Base-by-base conservation (phyloP, 2,888 invertebrate genomes). In the Calliopum simillimum region DNA sequence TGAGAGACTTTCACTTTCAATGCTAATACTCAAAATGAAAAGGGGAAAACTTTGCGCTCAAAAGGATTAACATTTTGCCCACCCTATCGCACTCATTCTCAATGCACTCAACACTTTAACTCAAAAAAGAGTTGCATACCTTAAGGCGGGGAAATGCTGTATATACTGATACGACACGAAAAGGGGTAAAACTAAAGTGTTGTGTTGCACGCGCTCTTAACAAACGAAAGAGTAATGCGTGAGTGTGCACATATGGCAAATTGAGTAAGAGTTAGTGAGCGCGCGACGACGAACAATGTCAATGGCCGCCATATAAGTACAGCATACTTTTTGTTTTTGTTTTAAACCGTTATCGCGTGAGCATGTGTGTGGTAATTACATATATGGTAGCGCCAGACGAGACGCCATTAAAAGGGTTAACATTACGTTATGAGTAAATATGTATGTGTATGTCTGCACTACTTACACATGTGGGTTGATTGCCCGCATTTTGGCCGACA, bases 391-490 rank as follows among this genome's bases (percentile, higher is more conserved):
- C 73, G 73, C 76, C 55, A 79, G 81, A 80, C 81, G 79, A 80
- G 82, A 81, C 78, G 76, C 81, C 82, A 82, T 82, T 82, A 82
- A 82, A 82, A 82, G 83, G 82, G 82, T 82, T 82, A 81, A 80
- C 75, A 73, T 73, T 76, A 74, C 49, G 64, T 80, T 76, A 79
- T 77, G 23, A 23, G 12, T 16, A 23, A 56, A 33, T 11, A 12
- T 76, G 55, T 56, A 65, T 64, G 55, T 65, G 63, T 53, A 47
- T 72, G 55, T 64, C 46, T 68, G 61, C 19, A 11, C 2, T 53
- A 14, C 23, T 23, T 8, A 3, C 23, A 46, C 23, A 21, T 61
- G 13, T 33, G 41, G 25, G 44, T 4, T 25, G 19, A 0, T 3
- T 61, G 61, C 33, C 16, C 59, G 41, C 41, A 16, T 19, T 44